Evolutionary conservation across 2,113 vertebrate species (phyloP), one percentile per base, ranked within the genome.

Genomic region (human): DNA sequence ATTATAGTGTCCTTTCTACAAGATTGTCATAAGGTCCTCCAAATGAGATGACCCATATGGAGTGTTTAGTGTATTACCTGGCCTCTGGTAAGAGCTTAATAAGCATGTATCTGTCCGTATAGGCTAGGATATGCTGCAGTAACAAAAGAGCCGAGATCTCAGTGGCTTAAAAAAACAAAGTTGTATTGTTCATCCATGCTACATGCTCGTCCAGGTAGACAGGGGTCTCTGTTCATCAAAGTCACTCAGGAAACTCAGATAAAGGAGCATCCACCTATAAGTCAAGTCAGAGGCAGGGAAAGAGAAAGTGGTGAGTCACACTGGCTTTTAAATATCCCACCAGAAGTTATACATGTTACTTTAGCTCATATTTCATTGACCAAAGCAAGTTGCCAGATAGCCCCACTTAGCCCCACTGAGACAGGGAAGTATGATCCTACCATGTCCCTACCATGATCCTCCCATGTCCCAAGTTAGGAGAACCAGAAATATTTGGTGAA

Each of bases 121-220:
- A 50, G 48, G 45, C 66, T 13, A 20, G 48, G 18, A 9, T 13
- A 17, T 6, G 66, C 38, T 85, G 35, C 73, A 32, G 48, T 85
- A 75, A 93, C 86, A 91, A 55, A 84, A 91, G 38, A 30, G 14
- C 79, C 9, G 82, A 59, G 38, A 52, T 59, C 38, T 78, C 78
- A 38, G 59, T 14, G 76, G 12, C 76, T 91, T 94, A 32, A 90
- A 93, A 84, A 18, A 52, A 12, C 75, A 10, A 59, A 78, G 50
- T 59, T 75, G 17, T 27, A 30, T 35, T 18, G 27, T 45, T 76
- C 27, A 45, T 2, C 90, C 11, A 27, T 30, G 48, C 13, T 9
- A 9, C 43, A 9, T 30, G 55, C n/a, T 85, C 30, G 4, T 50
- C 13, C 4, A n/a, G 35, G 22, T 57, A 84, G 76, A 13, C 18